Base-by-base conservation (phyloP, 2,888 invertebrate species). In the Poecilus cupreus region DNA sequence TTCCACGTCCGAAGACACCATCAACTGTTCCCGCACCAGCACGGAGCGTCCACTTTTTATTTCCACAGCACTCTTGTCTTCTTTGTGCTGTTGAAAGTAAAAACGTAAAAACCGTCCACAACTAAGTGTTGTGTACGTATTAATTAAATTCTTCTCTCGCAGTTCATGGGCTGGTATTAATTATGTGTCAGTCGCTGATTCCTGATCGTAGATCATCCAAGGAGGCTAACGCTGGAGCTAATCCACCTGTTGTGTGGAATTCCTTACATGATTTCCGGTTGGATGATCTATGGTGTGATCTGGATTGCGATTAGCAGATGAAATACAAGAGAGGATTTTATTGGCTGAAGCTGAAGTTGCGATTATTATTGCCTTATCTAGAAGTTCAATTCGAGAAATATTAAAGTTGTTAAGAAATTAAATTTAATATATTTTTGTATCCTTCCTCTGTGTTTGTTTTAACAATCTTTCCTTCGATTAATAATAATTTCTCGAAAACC, bases 61-160 rank as follows among this genome's bases (percentile, higher is more conserved):
- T 46, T 57, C 22, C 57, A 57, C 16, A 16, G 51, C 51, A 51
- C 57, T 57, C 57, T 46, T 32, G 6, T 32, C 32, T 32, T 46
- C 46, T 57, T 57, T 57, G 57, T 57, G 57, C 16, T 11, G 54
- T 22, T 8, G 54, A 57, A 57, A 57, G 54, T 57, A 57, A 57
- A 57, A 60, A 57, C 4, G n/a, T 57, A 24, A 57, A 57, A 57
- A 57, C n/a, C 60, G n/a, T 22, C 22, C 57, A 57, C 26, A 8
- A 6, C 24, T 60, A 60, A 60, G 60, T 60, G 60, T 60, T 60
- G 60, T 60, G 60, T 60, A 60, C 13, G 32, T 60, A 60, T 60
- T 60, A 60, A 60, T 60, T 60, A 60, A 60, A 60, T 60, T 60
- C 60, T 60, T 60, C 26, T n/a, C 24, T 11, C 10, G 57, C 10